Evolutionary conservation across 2,113 vertebrate genomes (phyloP), one percentile per base, ranked within the genome.

Genomic region (Macrotis lagotis): DNA sequence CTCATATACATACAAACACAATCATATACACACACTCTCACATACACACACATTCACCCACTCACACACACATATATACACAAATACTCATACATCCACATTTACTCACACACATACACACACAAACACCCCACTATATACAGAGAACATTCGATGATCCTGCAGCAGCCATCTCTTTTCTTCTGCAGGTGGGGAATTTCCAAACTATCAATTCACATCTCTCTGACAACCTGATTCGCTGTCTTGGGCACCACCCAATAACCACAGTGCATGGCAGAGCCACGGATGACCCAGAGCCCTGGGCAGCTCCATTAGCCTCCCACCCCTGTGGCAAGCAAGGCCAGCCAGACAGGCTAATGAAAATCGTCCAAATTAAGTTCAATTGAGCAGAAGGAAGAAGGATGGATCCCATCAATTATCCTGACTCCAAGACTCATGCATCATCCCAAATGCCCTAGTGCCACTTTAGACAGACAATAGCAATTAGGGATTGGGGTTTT

Each of bases 311-410:
- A 90, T 91, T 93, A 94, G 94, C 88, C 88, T 95, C 89, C 92
- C 50, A 16, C n/a, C 52, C 52, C 47, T 24, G 47, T 48, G 16
- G n/a, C 37, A 88, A 88, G 91, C n/a, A 91, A 96, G 88, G n/a
- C 66, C 92, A 96, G 66, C 91, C 96, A 95, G 93, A 90, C 94
- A 88, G 53, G 94, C 88, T 47, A 91, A 92, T 90, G 91, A 90
- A 96, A 97, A 94, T 94, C 90, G 88, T 53, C 94, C 91, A 94
- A 93, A 96, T 8, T 93, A 93, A 97, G 93, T 95, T 96, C 95
- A 96, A 12, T 8, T 93, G 88, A 95, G 95, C 96, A 96, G 93
- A 88, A 92, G 91, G 93, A 96, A 93, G 53, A 55, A 93, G 88
- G 91, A 48, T 28, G 50, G 94, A 91, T 44, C 51, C 93, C 53